These are phyloP conservation scores for Corythaeola cristata DNA, from an alignment of 2,113 vertebrate species.

Conservation along the genomic window DNA sequence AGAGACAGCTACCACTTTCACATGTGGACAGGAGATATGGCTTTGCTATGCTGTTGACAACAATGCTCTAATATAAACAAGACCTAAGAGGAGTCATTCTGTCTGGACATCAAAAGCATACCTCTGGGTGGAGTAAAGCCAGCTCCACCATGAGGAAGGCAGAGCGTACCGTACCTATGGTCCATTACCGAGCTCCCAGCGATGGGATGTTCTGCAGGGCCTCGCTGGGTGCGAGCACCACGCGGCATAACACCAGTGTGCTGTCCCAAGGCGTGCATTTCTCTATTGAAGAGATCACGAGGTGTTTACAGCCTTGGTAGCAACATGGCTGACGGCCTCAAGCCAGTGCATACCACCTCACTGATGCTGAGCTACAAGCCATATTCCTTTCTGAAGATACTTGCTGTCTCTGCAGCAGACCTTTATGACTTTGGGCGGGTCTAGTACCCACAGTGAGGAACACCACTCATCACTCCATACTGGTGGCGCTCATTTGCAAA, in stretches of 20 bases:
- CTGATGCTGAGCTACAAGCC: not conserved
- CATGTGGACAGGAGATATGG: not conserved
- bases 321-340: not conserved
- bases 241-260: fast-evolving
- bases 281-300: not conserved
- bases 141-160: too few relatives aligned
- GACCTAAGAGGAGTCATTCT: too few relatives aligned
- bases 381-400: not conserved
- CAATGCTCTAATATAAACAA: not conserved
- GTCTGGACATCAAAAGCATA: not conserved
- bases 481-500: not conserved
- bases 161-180: fast-evolving
- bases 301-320: not conserved
- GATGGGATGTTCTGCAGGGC: not conserved
- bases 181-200: fast-evolving
- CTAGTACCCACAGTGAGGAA: not conserved
- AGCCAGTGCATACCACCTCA: not conserved
- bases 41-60: not conserved
- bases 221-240: not conserved
- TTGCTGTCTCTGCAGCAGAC: not conserved
- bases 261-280: not conserved
- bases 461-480: not conserved
- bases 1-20: not conserved
- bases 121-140: not conserved
- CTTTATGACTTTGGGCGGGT: not conserved